Evolutionary conservation across 2,888 invertebrate genomes (phyloP), one percentile per base, ranked within the genome.

Genomic region (Parnassius orleans): DNA sequence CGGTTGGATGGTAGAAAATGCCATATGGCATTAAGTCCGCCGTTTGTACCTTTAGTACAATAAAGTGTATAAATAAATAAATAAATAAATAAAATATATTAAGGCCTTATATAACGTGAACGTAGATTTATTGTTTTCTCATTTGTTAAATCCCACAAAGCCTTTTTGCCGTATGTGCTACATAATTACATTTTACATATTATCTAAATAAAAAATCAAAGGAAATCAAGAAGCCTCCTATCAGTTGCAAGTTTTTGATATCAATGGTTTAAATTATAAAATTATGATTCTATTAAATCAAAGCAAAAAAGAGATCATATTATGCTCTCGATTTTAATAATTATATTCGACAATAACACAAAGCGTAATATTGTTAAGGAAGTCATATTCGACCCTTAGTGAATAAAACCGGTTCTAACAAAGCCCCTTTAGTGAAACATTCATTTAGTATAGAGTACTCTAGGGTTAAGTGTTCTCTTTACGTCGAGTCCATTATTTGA

Each of bases 401-500:
- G 50, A 64, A 61, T 43, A 46, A 63, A 68, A 69, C 69, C 69
- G 66, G 69, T 69, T 56, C 53, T 63, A 65, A 61, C 61, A 61
- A 44, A n/a, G 57, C 12, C 33, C 59, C 63, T 53, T 43, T 24
- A 46, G 60, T 43, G 48, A 44, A 41, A 51, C 57, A 43, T 58
- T 58, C 48, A 54, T 63, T 58, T 58, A 60, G 14, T 19, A 2
- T 19, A 19, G 19, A 19, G 19, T 55, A 56, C 66, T 68, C 19
- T 52, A 66, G 67, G 68, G 69, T 67, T 72, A 69, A 72, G 69
- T 71, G 63, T 57, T 63, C 69, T 68, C 67, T 61, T 68, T 66
- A 65, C 66, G 66, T 66, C 60, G 67, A 74, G 78, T 82, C 71
- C 69, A 82, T 83, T 81, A 83, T 83, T 81, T 77, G 65, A 81